phyloP scores from a whole-genome alignment of 2,113 vertebrate species.

The Pyxicephalus adspersus region DNA sequence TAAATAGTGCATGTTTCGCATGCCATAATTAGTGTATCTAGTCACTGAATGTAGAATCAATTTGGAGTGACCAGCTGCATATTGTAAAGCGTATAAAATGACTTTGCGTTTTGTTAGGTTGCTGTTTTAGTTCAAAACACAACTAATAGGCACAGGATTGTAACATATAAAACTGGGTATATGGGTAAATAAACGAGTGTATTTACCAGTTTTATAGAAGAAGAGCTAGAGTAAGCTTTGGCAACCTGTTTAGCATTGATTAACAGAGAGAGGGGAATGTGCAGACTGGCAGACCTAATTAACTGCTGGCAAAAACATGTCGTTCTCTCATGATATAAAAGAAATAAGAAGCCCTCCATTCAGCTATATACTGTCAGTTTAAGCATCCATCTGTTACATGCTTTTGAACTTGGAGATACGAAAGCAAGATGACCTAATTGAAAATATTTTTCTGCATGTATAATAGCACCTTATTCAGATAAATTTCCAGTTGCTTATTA shows the following conservation, averaged over 20 bases:
- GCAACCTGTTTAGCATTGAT: background rate
- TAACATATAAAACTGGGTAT: too few species aligned
- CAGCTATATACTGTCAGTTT: background rate
- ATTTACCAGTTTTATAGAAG: conserved; percentile 1
- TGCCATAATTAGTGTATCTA: background rate
- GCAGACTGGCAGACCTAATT: conserved; percentile 1
- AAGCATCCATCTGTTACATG: background rate
- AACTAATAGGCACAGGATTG: too few species aligned
- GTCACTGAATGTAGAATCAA: background rate
- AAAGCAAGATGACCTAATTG: background rate
- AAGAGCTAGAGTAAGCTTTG: conserved; percentile 14
- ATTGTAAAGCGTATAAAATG: background rate
- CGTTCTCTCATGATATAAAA: background rate
- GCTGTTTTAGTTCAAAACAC: background rate
- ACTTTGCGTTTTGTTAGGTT: background rate
- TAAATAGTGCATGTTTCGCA: too few species aligned
- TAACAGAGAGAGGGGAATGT: background rate
- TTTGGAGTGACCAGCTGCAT: background rate
- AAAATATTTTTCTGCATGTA: too few species aligned
- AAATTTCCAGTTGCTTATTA: too few species aligned
- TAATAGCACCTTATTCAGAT: too few species aligned
- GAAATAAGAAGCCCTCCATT: background rate
- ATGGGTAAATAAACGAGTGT: background rate
- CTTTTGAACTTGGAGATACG: background rate
- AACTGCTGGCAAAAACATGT: conserved; percentile 1